Evolutionary conservation across 2,113 vertebrate genomes (phyloP), one percentile per base, ranked within the genome.

Genomic region (Haplotaxodon microlepis): DNA sequence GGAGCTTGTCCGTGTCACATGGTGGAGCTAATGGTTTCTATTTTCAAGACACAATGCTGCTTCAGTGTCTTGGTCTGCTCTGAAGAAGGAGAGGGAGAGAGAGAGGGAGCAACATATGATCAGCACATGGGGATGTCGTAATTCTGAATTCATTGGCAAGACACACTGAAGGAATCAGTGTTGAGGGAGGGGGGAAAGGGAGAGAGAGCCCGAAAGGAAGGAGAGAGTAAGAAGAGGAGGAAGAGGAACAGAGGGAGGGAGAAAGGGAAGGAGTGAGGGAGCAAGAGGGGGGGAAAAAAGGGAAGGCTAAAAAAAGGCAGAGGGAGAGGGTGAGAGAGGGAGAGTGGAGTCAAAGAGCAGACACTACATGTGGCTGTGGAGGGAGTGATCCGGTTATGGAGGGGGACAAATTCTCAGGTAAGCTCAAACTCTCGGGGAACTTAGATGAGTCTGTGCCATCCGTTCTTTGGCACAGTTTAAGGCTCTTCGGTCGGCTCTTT

Each of bases 341-440:
- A 82, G 90, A 59, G 91, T 78, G 87, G 89, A 94, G 93, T 86
- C 89, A 93, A 93, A 94, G 95, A 96, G 96, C 95, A 96, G 95
- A 96, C 89, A 93, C 96, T 95, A 95, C 96, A 97, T 97, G 96
- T 97, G 96, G 96, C 96, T 96, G 96, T 96, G 95, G 95, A 98
- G 97, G 96, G 95, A 96, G 96, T 95, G 96, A 92, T 34, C 93
- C 91, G 95, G 96, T 95, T 93, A 99, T 99, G 98, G 98, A 99
- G 97, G 97, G 97, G 95, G 98, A 99, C 96, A 98, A 97, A 96
- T 98, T 99, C 95, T 97, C 98, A 98, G 98, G 98, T 98, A 98
- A 97, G 98, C 94, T 12, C 82, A 59, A 90, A 88, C 80, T 86
- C 50, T 82, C 56, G 8, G 51, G 83, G 90, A 61, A 86, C 82